Evolutionary conservation across 2,797 vertebrate species (phyloP).

Genomic region (Chrysocyon brachyurus): DNA sequence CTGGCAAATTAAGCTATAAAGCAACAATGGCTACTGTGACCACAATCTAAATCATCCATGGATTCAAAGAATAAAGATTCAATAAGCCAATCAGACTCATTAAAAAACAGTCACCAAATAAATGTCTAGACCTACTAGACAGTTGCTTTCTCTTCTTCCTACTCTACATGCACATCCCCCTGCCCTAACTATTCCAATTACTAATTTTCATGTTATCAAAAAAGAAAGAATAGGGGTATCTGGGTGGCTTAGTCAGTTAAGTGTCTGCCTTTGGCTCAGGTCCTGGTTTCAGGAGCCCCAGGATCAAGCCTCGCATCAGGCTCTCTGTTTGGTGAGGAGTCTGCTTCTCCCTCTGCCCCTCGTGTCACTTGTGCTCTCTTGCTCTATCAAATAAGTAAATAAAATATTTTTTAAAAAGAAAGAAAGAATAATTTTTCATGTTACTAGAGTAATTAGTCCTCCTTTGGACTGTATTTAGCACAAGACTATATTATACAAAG

Average conservation of each 20-base stretch:
- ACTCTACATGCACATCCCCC: not conserved
- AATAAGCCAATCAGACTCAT: not conserved
- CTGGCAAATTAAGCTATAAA: conserved; percentile 22
- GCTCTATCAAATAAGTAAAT: too few species aligned
- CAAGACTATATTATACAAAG: not conserved
- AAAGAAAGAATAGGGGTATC: not conserved
- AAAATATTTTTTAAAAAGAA: not conserved
- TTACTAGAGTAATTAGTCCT: conserved; percentile 31
- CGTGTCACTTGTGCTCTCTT: too few species aligned
- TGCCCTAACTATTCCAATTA: not conserved
- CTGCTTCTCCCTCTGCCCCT: too few species aligned
- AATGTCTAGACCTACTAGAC: not conserved
- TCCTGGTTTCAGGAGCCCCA: too few species aligned
- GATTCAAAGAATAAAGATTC: conserved; percentile 35
- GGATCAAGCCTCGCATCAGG: too few species aligned
- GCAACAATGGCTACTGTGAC: not conserved
- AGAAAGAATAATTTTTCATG: not conserved
- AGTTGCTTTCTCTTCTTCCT: not conserved
- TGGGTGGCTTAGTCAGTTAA: too few species aligned
- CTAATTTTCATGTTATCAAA: conserved; percentile 41
- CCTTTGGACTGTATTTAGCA: not conserved
- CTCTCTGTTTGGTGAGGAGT: too few species aligned
- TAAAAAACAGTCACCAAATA: not conserved
- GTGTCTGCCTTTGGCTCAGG: too few species aligned
- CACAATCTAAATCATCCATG: not conserved